phyloP scores from a whole-genome alignment of 2,797 vertebrate species.

The Propithecus perrieri region DNA sequence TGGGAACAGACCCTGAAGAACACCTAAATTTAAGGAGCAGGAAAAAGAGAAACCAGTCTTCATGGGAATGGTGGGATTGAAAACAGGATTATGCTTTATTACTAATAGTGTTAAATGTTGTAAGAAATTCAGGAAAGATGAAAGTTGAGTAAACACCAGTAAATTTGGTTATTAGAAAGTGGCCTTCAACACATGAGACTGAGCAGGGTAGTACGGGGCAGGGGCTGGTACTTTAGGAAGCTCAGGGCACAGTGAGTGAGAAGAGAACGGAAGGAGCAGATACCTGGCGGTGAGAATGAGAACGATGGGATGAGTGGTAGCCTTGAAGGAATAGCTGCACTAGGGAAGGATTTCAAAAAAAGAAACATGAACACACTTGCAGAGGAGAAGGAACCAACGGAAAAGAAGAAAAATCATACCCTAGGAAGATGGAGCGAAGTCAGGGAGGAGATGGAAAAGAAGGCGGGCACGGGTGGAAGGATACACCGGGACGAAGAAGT shows the following conservation, averaged over 20 bases:
- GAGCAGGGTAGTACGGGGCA: background rate
- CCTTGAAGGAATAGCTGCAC: background rate
- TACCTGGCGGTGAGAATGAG: background rate
- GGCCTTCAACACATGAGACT: background rate
- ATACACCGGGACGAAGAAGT: background rate
- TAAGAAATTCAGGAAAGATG: constrained; percentile 27
- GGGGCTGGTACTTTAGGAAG: background rate
- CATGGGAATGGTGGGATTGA: background rate
- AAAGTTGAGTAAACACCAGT: background rate
- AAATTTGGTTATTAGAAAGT: background rate
- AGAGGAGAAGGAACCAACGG: background rate
- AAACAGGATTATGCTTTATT: background rate
- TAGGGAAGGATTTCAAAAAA: background rate
- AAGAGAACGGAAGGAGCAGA: background rate
- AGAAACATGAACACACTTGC: background rate
- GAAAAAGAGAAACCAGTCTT: constrained; percentile 18
- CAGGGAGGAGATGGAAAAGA: background rate
- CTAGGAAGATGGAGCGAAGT: background rate
- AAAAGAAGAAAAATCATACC: background rate
- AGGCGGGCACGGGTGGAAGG: background rate
- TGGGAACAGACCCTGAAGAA: constrained; percentile 6
- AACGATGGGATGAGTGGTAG: background rate
- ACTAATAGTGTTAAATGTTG: background rate
- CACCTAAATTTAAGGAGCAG: background rate
- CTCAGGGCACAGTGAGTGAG: background rate